Evolutionary conservation across 2,113 vertebrate species (phyloP).

Genomic region (Oryzias melastigma): DNA sequence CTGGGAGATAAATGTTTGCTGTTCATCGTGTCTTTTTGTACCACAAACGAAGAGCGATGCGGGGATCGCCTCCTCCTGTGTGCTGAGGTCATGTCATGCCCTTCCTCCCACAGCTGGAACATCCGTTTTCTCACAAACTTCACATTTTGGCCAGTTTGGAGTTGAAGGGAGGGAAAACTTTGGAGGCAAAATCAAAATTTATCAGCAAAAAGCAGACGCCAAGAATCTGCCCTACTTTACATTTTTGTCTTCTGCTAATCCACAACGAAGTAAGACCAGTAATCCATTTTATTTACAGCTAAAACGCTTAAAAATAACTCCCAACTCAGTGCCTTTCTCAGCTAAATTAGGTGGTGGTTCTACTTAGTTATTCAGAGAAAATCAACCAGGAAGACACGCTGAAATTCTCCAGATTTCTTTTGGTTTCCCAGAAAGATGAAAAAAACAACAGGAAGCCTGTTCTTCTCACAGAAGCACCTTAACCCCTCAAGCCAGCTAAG

Average conservation of each 20-base stretch:
- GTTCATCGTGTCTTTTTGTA: constrained; percentile 48
- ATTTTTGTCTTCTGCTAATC: constrained; percentile 50
- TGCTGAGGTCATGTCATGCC: constrained; percentile 31
- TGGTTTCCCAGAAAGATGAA: too few species aligned
- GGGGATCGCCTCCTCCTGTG: constrained; percentile 9
- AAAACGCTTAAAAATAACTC: constrained; percentile 43
- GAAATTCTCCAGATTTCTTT: too few species aligned
- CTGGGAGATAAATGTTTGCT: constrained; percentile 40
- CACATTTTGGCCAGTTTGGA: constrained; percentile 2
- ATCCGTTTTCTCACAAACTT: constrained; percentile 11
- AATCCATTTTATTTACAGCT: constrained; percentile 41
- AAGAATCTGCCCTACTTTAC: constrained; percentile 23
- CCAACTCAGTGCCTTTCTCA: constrained; percentile 69
- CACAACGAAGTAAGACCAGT: constrained; percentile 42
- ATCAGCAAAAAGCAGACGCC: too few species aligned
- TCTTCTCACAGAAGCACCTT: too few species aligned
- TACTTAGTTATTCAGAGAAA: too few species aligned
- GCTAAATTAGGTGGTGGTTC: too few species aligned
- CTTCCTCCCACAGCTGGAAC: constrained; percentile 34
- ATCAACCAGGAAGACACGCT: too few species aligned
- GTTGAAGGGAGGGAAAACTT: too few species aligned
- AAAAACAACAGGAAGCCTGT: too few species aligned
- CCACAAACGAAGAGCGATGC: constrained; percentile 31
- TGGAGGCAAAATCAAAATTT: too few species aligned
- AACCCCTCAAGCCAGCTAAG: too few species aligned